A percentile compares a stretch with the other conserved stretches of the same genome.
These are phyloP conservation scores for Eolophus roseicapilla DNA, from an alignment of 2,113 vertebrate species.

Conservation along the genomic window DNA sequence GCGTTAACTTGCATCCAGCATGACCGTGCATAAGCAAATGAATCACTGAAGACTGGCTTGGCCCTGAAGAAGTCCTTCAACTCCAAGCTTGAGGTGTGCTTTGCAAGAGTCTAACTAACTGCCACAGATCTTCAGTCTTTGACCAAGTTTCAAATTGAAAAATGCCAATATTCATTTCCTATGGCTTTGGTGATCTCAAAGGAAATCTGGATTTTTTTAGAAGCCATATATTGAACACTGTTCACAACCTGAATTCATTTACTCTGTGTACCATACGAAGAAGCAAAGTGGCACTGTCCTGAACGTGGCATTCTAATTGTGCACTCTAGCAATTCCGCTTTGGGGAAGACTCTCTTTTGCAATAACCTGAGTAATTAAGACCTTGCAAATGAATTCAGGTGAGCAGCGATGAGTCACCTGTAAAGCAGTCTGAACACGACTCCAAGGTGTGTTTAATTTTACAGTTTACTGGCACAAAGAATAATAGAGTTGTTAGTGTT, in stretches of 20 bases:
- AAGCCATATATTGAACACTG: background rate
- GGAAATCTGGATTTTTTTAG: background rate
- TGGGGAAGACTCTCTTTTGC: background rate
- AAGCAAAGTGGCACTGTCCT: background rate
- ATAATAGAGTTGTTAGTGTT: background rate
- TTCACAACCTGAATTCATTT: background rate
- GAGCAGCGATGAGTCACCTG: background rate
- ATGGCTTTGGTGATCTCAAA: background rate
- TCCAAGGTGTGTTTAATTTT: background rate
- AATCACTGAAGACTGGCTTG: background rate
- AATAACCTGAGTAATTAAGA: background rate
- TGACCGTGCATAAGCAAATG: slow-evolving; percentile 32
- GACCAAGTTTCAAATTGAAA: background rate
- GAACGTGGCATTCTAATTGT: background rate
- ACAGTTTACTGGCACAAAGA: background rate
- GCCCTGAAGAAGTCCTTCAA: background rate
- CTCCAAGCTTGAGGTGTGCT: background rate
- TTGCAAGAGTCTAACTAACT: background rate
- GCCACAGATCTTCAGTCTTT: background rate
- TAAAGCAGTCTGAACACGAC: rapidly evolving
- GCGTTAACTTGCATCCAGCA: slow-evolving; percentile 32
- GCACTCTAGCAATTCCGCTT: background rate
- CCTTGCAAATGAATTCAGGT: background rate
- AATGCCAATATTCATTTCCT: background rate
- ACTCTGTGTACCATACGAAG: background rate